Base-by-base conservation (phyloP, 1,140 invertebrate species). In the Polypedilum pembai region DNA sequence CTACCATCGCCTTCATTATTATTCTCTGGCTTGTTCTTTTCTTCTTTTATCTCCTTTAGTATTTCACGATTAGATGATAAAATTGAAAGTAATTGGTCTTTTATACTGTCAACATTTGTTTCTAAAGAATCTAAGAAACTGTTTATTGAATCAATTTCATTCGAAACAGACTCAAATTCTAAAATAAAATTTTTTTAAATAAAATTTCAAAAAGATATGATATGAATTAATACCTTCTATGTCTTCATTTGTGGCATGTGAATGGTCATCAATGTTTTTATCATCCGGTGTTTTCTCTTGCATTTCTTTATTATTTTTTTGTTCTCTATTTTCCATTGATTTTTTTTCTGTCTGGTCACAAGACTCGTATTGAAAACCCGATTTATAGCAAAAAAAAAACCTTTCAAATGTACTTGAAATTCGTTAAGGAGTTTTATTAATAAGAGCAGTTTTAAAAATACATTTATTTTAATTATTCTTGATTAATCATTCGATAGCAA, bases 21-120 rank as follows among this genome's bases (percentile, higher is more conserved):
- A 3, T 56, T n/a, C n/a, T 56, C n/a, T 12, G 45, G 15, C 10
- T 56, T 12, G 12, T 56, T 1, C 10, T 69, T 69, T 69, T 69
- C 15, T 69, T 69, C 65, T 18, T 69, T 69, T 21, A 69, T 18
- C 17, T 69, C 65, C 17, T 69, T 69, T 8, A 69, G 17, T 10
- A 69, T 69, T 8, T 69, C 65, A 18, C 65, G 65, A 20, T 69
- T 69, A 18, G 65, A 69, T 8, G 20, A 8, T 21, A 69, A 20
- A 8, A 69, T 69, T 8, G 17, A 8, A n/a, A 69, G 17, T 5
- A 69, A 18, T 21, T 69, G 65, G 7, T 69, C 65, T 18, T 69
- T 69, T 5, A 69, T 69, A 18, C 20, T 69, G 65, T 69, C 65
- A 20, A 69, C 65, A 69, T 69, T 69, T 18, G 8, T 69, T 10